A percentile compares a stretch with the other conserved stretches of the same genome.
Conservation (phyloP, 2,888 invertebrate genomes). For the Resseliella maxima region DNA sequence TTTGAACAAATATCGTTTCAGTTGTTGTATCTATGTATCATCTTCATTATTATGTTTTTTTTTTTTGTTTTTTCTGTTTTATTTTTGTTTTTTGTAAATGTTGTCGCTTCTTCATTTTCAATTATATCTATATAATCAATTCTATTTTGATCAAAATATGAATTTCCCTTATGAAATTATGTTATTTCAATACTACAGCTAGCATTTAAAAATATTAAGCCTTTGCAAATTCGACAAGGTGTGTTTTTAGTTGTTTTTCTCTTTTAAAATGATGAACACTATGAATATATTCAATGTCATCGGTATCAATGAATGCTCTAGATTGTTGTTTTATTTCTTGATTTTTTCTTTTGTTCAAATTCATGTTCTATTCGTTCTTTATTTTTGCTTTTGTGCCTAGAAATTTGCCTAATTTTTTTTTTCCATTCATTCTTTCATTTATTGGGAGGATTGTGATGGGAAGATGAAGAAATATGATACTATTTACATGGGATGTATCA, state of each 20-base stretch:
- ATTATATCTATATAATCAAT: background rate
- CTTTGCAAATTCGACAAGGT: constrained; percentile 48
- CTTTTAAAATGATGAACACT: too few relatives aligned
- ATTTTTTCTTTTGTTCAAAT: too few relatives aligned
- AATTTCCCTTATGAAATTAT: background rate
- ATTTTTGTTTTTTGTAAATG: too few relatives aligned
- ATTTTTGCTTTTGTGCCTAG: background rate
- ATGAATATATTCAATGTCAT: too few relatives aligned
- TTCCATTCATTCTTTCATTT: background rate
- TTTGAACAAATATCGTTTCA: background rate
- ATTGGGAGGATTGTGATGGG: background rate
- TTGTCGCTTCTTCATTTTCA: background rate
- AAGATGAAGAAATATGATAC: background rate
- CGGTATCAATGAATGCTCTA: too few relatives aligned
- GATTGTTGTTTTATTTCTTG: too few relatives aligned
- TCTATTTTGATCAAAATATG: constrained; percentile 49
- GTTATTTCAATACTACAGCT: constrained; percentile 19
- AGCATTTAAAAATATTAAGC: constrained; percentile 40
- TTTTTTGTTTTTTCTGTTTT: background rate
- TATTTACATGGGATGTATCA: constrained; percentile 48
- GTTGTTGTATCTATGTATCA: background rate
- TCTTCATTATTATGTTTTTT: background rate
- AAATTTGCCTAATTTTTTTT: background rate
- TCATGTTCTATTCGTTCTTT: too few relatives aligned
- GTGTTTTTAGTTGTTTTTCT: background rate